Conservation (phyloP, 2,888 invertebrate genomes). For the Xanthia icteritia region DNA sequence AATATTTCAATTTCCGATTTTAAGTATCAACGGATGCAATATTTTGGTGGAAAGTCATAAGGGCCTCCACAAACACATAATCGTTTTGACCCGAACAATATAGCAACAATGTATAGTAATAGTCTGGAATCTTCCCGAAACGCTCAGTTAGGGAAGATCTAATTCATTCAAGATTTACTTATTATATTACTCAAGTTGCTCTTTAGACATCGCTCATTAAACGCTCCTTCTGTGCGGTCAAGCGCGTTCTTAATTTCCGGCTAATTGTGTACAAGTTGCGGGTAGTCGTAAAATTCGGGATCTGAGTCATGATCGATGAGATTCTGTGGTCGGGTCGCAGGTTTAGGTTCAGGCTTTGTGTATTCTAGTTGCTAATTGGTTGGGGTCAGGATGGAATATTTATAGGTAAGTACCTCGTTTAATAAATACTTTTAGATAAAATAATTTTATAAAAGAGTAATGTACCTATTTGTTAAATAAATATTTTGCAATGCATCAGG, state of each 20-base stretch:
- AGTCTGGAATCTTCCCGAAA: neutral
- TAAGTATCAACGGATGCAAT: too few relatives aligned
- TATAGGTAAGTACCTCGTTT: neutral
- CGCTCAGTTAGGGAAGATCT: neutral
- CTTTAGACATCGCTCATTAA: neutral
- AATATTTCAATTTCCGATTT: too few relatives aligned
- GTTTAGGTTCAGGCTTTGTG: neutral
- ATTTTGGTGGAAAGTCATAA: neutral
- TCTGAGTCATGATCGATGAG: neutral
- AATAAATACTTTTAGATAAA: neutral
- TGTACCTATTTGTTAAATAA: neutral
- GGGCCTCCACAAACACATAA: neutral
- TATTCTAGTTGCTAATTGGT: neutral
- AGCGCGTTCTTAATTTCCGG: neutral
- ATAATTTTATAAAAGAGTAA: neutral
- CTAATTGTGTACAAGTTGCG: neutral
- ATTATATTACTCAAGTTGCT: neutral
- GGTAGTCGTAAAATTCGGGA: neutral
- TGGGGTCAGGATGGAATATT: neutral
- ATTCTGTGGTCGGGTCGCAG: neutral
- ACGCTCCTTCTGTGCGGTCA: neutral
- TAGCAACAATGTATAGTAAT: neutral
- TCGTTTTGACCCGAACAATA: neutral
- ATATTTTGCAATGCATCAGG: neutral
- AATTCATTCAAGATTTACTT: neutral